Base-by-base conservation (phyloP, 2,888 invertebrate genomes). In the Linyphia triangularis region DNA sequence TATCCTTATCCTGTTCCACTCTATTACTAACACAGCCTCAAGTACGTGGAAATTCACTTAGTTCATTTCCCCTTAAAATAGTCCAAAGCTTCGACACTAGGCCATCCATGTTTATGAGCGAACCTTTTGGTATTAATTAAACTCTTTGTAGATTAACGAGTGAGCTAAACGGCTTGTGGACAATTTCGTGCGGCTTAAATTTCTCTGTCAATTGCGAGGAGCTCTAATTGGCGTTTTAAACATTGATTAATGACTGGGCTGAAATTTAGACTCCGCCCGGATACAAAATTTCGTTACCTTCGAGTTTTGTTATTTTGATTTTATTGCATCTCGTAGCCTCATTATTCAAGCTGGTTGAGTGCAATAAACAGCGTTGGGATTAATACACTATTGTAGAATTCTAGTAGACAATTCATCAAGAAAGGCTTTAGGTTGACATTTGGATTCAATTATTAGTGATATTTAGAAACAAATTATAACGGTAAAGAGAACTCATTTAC, bases 181-280 rank as follows among this genome's bases (percentile, higher is more conserved):
- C 72, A 82, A 82, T 82, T 82, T 63, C 63, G 61, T 22, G 28
- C 40, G 37, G 82, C 82, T 82, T 72, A 72, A 82, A 72, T 72
- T 82, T 72, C 72, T 82, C 61, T 72, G 82, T 82, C 72, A 72
- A 72, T 72, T 82, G 40, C 63, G 63, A 10, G 61, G 28, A 4
- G 51, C 69, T 33, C 72, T 82, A 82, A 82, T 82, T 82, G 82
- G 82, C 82, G 22, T 82, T 82, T 72, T 72, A 61, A 72, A 72
- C 82, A 72, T 72, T 82, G 82, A 82, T 82, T 82, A 82, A 82
- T 61, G 82, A 82, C 37, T 24, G 51, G 33, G n/a, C 10, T 67
- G 13, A 57, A 67, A 51, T 67, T 67, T 79, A 28, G 9, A 16
- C 77, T 40, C 40, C 5, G 24, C 33, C 26, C 24, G 10, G 24